Base-by-base conservation (phyloP, 2,113 vertebrate species). In the Pygoscelis adeliae region DNA sequence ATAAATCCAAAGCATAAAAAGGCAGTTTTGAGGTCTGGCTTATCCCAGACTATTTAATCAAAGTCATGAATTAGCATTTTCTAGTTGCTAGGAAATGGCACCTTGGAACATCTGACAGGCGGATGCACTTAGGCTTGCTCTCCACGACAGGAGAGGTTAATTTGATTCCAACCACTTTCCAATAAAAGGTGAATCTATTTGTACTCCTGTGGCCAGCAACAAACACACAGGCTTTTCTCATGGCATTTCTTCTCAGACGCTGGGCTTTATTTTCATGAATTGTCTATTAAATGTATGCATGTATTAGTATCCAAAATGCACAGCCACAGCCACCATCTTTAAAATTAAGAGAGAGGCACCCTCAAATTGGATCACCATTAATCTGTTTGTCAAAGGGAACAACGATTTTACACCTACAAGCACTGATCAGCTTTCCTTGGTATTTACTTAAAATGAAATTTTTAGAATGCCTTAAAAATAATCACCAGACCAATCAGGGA, bases 141-240 rank as follows among this genome's bases (percentile, higher is more conserved):
- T 95, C 96, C 95, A 84, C 7, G 8, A 93, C 86, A 96, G 91
- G 71, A 96, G 73, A 97, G 98, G 97, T 98, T 97, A 97, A 97
- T 98, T 98, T 97, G 88, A 98, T 98, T 98, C 91, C 92, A 96
- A 83, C 90, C 70, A 83, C 87, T 94, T 97, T 90, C 96, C 89
- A 97, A 80, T 95, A 96, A 94, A 98, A 98, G 94, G 96, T 98
- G 96, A 98, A 98, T 93, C 88, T 98, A 97, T 98, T 98, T 98
- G 86, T 97, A 96, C 78, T 96, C 77, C n/a, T n/a, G 53, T 69
- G 91, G 49, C 50, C 79, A 97, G 89, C 80, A 93, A 90, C 42
- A 90, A 62, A 79, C 89, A 56, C 61, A 92, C 18, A 87, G 77
- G 58, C 50, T 79, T 86, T 95, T 93, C 63, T 89, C 66, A 29